Evolutionary conservation across 2,888 invertebrate genomes (phyloP).

Genomic region (Podabrus alpinus): DNA sequence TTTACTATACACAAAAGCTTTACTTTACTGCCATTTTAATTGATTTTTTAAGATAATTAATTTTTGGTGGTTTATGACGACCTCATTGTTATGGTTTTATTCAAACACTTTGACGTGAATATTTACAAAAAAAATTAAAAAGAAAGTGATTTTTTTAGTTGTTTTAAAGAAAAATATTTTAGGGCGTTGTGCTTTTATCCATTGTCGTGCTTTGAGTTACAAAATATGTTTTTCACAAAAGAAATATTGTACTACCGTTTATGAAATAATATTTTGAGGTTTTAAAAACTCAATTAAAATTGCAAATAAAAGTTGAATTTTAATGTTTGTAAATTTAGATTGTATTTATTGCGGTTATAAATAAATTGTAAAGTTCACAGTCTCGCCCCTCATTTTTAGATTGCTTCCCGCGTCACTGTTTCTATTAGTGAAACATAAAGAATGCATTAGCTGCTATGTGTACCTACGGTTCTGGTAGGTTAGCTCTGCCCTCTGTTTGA

Average conservation of each 20-base stretch:
- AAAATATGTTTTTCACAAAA: constrained; percentile 30
- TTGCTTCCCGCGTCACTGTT: constrained; percentile 49
- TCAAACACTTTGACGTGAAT: constrained; percentile 16
- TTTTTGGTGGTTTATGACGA: constrained; percentile 37
- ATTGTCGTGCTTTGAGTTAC: constrained; percentile 22
- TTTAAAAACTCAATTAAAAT: constrained; percentile 35
- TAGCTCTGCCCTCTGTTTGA: constrained; percentile 48
- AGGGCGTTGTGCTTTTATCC: constrained; percentile 7
- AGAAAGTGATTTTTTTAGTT: constrained; percentile 2
- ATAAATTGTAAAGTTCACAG: constrained; percentile 22
- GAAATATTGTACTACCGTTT: constrained; percentile 35
- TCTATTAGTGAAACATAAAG: constrained; percentile 54
- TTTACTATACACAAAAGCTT: constrained; percentile 26
- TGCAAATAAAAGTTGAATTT: constrained; percentile 32
- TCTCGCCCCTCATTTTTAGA: constrained; percentile 41
- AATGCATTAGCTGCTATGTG: constrained; percentile 52
- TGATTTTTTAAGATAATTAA: constrained; percentile 39
- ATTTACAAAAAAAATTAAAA: constrained; percentile 18
- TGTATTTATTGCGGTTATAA: constrained; percentile 17
- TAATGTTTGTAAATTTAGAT: constrained; percentile 25
- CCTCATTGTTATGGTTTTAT: constrained; percentile 18
- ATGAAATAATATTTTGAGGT: constrained; percentile 31
- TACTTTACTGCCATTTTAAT: constrained; percentile 31
- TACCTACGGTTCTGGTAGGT: constrained; percentile 51
- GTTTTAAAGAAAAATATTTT: constrained; percentile 2